A percentile compares a stretch with the other conserved stretches of the same genome.
Conservation (phyloP, 2,888 invertebrate species). For the Byasa hedistus region DNA sequence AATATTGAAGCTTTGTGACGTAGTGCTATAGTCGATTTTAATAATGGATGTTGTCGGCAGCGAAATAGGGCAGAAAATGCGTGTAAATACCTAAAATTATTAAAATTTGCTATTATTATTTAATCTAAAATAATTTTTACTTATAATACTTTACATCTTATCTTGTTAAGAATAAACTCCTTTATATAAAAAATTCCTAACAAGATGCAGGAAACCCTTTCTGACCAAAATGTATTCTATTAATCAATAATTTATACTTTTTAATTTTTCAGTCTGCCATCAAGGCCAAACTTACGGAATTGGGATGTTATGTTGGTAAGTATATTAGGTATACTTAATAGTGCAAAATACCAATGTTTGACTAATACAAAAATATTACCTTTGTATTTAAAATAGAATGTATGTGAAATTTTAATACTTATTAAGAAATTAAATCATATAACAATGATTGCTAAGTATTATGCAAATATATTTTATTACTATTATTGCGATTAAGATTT, state of each 20-base stretch:
- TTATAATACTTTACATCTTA: not conserved
- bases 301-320: conserved; percentile 95
- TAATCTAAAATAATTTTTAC: not conserved
- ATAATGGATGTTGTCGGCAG: conserved; percentile 89
- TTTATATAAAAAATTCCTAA: not conserved
- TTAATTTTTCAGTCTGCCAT: conserved; percentile 91
- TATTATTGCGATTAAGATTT: too few relatives aligned
- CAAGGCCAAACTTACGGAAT: conserved; percentile 95
- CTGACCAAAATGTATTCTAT: not conserved
- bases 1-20: not conserved
- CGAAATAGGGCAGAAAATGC: conserved; percentile 92
- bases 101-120: not conserved
- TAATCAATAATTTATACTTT: not conserved
- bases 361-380: too few relatives aligned
- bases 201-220: not conserved
- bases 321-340: conserved; percentile 35
- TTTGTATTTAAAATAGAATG: too few relatives aligned
- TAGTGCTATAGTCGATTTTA: conserved; percentile 27
- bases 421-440: too few relatives aligned
- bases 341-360: not conserved
- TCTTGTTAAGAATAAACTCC: not conserved
- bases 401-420: too few relatives aligned
- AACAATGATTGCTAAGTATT: too few relatives aligned
- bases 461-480: too few relatives aligned
- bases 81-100: conserved; percentile 78